Evolutionary conservation across 2,797 vertebrate species (phyloP).

Genomic region (Fistularia commersonii): DNA sequence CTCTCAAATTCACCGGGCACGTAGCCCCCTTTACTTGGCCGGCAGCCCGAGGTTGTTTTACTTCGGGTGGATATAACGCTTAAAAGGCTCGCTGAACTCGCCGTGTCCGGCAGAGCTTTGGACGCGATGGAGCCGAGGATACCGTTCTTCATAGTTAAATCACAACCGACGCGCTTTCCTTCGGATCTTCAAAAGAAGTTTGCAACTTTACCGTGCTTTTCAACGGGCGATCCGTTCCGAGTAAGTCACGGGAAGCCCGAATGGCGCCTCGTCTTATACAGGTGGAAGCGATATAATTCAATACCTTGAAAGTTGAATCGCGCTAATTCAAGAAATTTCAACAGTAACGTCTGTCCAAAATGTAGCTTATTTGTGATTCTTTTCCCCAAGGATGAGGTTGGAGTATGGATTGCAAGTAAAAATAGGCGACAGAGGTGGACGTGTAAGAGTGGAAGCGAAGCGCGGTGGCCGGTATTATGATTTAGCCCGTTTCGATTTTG

Average conservation of each 20-base stretch:
- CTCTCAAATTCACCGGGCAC: slow-evolving; percentile 27
- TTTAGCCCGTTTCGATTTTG: too few species aligned
- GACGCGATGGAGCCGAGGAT: slow-evolving; percentile 10
- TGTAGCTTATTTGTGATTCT: too few species aligned
- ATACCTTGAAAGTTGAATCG: too few species aligned
- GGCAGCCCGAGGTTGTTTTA: slow-evolving; percentile 34
- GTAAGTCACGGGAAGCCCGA: slow-evolving; percentile 22
- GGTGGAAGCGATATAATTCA: too few species aligned
- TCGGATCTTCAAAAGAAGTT: slow-evolving; percentile 23
- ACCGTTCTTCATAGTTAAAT: slow-evolving; percentile 1
- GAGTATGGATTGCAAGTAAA: too few species aligned
- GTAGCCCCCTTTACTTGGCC: slow-evolving; percentile 36
- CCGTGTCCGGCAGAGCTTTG: slow-evolving; percentile 15
- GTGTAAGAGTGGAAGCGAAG: too few species aligned
- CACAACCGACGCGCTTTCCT: slow-evolving; percentile 2
- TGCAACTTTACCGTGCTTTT: slow-evolving; percentile 14
- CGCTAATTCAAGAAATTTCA: too few species aligned
- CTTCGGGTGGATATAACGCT: slow-evolving; percentile 15
- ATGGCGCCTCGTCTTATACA: neutral
- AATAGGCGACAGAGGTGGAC: too few species aligned
- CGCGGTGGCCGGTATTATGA: too few species aligned
- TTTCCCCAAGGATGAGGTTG: too few species aligned
- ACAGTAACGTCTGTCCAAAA: too few species aligned
- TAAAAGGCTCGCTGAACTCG: slow-evolving; percentile 26
- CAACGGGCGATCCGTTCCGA: slow-evolving; percentile 15